phyloP scores from a whole-genome alignment of 2,888 invertebrate genomes.

The Scaptomyza polygonia region DNA sequence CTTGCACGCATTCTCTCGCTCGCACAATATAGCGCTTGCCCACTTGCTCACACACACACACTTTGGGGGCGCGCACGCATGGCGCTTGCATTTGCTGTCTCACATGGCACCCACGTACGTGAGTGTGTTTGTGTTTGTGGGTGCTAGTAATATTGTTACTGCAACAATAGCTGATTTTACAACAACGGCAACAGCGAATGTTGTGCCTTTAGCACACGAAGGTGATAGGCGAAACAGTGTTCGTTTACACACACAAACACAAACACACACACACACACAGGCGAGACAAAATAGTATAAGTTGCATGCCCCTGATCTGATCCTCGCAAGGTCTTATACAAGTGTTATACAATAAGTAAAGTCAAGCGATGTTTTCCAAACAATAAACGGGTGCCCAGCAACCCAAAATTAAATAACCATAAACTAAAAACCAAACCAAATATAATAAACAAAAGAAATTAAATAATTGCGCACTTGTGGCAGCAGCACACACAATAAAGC shows the following conservation, averaged over 20 bases:
- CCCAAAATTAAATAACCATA: conserved; percentile 14
- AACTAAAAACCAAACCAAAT: conserved; percentile 20
- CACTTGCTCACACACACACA: conserved; percentile 35
- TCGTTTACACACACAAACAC: conserved; percentile 3
- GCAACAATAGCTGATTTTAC: conserved; percentile 70
- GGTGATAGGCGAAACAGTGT: conserved; percentile 36
- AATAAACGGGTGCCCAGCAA: conserved; percentile 19
- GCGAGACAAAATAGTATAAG: conserved; percentile 1
- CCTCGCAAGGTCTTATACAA: conserved; percentile 62
- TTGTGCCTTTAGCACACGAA: conserved; percentile 28
- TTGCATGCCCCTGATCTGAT: conserved; percentile 42
- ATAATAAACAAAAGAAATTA: conserved; percentile 55
- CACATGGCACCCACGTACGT: conserved; percentile 49
- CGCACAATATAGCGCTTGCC: conserved; percentile 40
- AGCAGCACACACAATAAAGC: conserved; percentile 39
- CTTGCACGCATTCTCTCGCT: conserved; percentile 54
- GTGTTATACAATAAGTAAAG: conserved; percentile 41
- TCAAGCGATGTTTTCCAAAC: conserved; percentile 11
- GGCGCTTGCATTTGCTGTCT: conserved; percentile 78
- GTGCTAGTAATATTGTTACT: conserved; percentile 76
- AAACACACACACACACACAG: conserved; percentile 9
- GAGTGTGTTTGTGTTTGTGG: conserved; percentile 31
- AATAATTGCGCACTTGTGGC: conserved; percentile 76
- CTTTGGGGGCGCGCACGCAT: conserved; percentile 62
- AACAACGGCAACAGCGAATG: conserved; percentile 37